Evolutionary conservation across 2,113 vertebrate genomes (phyloP).

Genomic region (Chrysemys picta): DNA sequence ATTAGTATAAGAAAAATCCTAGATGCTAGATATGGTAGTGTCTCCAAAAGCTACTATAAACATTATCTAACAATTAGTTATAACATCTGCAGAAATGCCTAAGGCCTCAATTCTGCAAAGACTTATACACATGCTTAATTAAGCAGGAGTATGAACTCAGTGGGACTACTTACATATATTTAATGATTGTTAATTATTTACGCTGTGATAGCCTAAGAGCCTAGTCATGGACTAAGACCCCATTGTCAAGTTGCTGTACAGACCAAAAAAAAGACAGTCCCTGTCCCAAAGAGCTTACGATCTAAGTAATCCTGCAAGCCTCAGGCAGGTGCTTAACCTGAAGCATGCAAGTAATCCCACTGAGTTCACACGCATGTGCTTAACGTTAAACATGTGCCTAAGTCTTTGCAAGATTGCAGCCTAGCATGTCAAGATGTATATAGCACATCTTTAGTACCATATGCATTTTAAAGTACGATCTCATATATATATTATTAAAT

Average conservation of each 20-base stretch:
- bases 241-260: background rate
- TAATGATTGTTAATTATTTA: background rate
- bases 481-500: background rate
- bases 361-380: background rate
- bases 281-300: background rate
- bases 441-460: background rate
- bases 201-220: background rate
- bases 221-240: background rate
- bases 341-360: fast-evolving
- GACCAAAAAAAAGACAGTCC: fast-evolving
- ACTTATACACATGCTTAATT: fast-evolving
- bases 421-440: background rate
- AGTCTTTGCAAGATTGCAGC: background rate
- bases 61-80: background rate
- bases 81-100: background rate
- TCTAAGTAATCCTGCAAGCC: background rate
- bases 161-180: background rate
- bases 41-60: background rate
- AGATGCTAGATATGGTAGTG: background rate
- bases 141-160: background rate
- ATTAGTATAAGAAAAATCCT: background rate
- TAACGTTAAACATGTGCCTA: fast-evolving
- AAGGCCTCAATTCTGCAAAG: background rate
- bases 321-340: background rate
- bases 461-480: background rate